Percentiles rank a stretch among this genome's conserved stretches.
Conservation (phyloP, 2,113 vertebrate genomes). For the Lepus europaeus region DNA sequence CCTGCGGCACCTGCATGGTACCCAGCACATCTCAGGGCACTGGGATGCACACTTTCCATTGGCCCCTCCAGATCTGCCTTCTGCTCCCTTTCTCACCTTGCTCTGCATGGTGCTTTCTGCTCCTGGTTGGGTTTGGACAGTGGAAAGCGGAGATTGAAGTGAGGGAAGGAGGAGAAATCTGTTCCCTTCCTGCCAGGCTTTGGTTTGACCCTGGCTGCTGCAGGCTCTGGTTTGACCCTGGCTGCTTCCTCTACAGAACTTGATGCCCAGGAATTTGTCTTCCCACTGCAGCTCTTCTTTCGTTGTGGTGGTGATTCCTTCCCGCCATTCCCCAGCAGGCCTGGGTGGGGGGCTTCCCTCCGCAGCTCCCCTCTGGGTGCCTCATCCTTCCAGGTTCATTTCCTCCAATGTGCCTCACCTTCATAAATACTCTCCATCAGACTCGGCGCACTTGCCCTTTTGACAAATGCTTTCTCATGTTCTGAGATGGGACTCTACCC, state of each 20-base stretch:
- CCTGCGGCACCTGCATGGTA: too few relatives aligned
- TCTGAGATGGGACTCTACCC: not conserved
- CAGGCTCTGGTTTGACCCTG: not conserved
- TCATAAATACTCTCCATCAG: not conserved
- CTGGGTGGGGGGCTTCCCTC: not conserved
- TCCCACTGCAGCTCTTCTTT: not conserved
- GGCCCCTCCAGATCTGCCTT: not conserved
- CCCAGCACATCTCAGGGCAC: too few relatives aligned
- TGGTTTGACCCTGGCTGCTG: not conserved
- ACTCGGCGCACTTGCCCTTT: not conserved
- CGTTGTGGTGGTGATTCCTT: not conserved
- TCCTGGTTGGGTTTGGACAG: not conserved
- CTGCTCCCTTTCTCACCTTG: not conserved
- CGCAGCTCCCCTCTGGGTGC: accelerated
- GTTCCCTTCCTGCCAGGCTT: not conserved
- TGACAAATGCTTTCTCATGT: not conserved
- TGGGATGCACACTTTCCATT: not conserved
- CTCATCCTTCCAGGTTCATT: not conserved
- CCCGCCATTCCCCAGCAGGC: not conserved
- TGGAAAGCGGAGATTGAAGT: not conserved
- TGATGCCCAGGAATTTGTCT: not conserved
- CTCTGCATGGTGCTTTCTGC: not conserved
- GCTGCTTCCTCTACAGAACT: not conserved
- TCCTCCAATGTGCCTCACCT: not conserved
- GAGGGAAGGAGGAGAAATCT: not conserved